Base-by-base conservation (phyloP, 1,140 invertebrate genomes). In the Drosophila leontia region DNA sequence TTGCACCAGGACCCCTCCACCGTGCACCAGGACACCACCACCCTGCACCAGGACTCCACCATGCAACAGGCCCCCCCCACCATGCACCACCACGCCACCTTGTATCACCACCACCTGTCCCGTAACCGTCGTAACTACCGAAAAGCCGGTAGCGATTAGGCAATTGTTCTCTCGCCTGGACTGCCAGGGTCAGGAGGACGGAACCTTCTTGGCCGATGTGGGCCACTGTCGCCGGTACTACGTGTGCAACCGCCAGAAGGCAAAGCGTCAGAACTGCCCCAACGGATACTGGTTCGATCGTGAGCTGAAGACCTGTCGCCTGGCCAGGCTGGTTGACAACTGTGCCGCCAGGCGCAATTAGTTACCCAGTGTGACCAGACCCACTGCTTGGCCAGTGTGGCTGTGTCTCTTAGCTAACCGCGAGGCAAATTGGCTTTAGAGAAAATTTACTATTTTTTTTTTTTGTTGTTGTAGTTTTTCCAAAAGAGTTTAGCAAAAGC, bases 211-310 rank as follows among this genome's bases (percentile, higher is more conserved):
- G 2, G 47, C 75, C 11, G 75, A 86, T 19, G 19, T 19, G 5
- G 60, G 58, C 6, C 82, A 82, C 51, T 86, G 82, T 26, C 78
- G 78, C 47, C 75, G 75, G 13, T 86, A 58, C 65, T 82, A 68
- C 44, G 55, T 76, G 6, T 86, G 82, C 65, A 57, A 42, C 42
- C 59, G 72, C 12, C 80, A 68, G 44, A 60, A 44, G 23, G 26
- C 65, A 1, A 67, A 32, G 35, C 70, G 75, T n/a, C 62, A 64
- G 41, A 45, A 3, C 19, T 85, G 82, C 34, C 78, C 74, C 13
- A 17, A 0, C 19, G 82, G 82, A 1, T 45, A 64, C 13, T 86
- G 82, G 82, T 86, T 78, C 41, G 82, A 86, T 60, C 70, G 75
- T 45, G 5, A 32, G 15, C 57, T 62, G 26, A 62, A 63, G 17